Percentiles rank a stretch among this genome's conserved stretches.
Evolutionary conservation across 2,888 invertebrate species (phyloP).

Genomic region (Leptinotarsa juncta): DNA sequence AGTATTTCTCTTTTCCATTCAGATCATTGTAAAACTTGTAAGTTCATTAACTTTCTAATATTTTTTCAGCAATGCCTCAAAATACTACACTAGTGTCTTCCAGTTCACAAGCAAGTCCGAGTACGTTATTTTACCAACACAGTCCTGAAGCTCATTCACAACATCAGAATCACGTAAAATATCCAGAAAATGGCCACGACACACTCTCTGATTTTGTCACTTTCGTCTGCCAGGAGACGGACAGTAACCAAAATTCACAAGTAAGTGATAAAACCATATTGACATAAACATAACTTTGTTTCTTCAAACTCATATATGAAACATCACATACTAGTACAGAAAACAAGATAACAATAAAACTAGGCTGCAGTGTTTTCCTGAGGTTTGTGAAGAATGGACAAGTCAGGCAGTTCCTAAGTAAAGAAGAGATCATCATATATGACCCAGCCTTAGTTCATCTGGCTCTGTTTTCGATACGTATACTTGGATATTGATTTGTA

Average conservation of each 20-base stretch:
- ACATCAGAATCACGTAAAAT: conserved; percentile 71
- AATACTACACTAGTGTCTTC: conserved; percentile 68
- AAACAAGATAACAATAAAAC: no score
- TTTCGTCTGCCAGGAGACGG: conserved; percentile 95
- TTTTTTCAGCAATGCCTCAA: conserved; percentile 66
- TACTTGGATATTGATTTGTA: no score
- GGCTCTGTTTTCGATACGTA: no score
- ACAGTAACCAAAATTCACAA: conserved; percentile 81
- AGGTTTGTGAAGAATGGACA: no score
- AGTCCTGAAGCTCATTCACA: conserved; percentile 70
- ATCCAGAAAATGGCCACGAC: conserved; percentile 89
- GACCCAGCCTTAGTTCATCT: no score
- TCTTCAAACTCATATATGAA: no score
- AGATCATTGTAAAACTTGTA: no score
- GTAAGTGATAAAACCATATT: conserved; percentile 64
- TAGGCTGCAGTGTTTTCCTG: no score
- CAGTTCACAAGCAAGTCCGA: conserved; percentile 69
- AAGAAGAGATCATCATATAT: no score
- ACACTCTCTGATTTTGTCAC: conserved; percentile 96
- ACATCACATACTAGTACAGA: no score
- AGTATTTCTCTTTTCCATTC: no score
- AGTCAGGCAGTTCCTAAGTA: no score
- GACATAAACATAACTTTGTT: not conserved
- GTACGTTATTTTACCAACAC: conserved; percentile 69
- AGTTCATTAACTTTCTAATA: not conserved